These are phyloP conservation scores for Chironex yamaguchii DNA, from an alignment of 30 jellyfish, hydroid and myxozoan genomes.

Conservation along the genomic window DNA sequence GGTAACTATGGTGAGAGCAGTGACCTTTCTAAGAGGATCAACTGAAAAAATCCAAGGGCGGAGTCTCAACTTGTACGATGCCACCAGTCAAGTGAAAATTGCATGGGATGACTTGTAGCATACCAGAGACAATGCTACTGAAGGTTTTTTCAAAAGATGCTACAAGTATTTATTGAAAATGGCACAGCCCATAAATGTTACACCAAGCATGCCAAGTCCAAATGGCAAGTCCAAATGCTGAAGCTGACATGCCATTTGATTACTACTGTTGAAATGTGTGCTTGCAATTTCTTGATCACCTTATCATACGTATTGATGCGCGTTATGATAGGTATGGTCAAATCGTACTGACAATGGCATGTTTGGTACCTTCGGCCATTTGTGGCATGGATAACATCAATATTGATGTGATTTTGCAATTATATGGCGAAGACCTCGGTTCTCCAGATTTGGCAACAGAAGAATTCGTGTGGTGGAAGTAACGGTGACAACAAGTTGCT, in stretches of 20 bases:
- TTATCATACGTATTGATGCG: background rate
- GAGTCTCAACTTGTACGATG: too few relatives aligned
- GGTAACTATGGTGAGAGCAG: too few relatives aligned
- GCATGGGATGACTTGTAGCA: too few relatives aligned
- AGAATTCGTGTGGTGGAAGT: slow-evolving; percentile 31
- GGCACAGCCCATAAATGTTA: too few relatives aligned
- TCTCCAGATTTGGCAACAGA: background rate
- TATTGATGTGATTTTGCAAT: background rate
- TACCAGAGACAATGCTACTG: too few relatives aligned
- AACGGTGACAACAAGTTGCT: background rate
- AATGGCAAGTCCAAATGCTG: slow-evolving; percentile 19
- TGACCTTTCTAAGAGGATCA: too few relatives aligned
- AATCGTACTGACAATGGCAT: background rate
- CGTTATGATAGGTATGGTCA: slow-evolving; percentile 5
- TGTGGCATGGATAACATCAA: too few relatives aligned
- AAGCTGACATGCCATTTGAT: slow-evolving; percentile 32
- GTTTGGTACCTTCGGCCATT: slow-evolving; percentile 25
- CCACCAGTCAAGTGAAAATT: too few relatives aligned
- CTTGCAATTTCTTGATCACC: slow-evolving; percentile 64
- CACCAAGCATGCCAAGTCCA: too few relatives aligned
- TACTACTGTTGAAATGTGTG: slow-evolving; percentile 16
- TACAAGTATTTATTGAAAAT: too few relatives aligned
- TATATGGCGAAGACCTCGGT: slow-evolving; percentile 32
- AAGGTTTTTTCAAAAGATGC: too few relatives aligned
- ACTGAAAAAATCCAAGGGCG: too few relatives aligned